Base-by-base conservation (phyloP, 1,140 invertebrate species). In the Macrocentrus cingulum region DNA sequence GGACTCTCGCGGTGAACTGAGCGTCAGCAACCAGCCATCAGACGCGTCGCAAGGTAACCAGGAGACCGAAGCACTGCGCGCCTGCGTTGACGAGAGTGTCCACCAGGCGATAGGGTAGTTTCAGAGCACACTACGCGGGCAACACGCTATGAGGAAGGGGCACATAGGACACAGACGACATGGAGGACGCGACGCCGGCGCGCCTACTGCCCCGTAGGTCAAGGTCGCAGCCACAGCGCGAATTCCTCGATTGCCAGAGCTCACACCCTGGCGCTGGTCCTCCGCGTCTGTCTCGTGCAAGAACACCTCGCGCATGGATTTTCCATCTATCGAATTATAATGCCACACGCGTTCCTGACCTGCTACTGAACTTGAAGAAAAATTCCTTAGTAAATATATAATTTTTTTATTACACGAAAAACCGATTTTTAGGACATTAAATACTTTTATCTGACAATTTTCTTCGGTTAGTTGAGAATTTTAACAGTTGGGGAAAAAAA, bases 141-240 rank as follows among this genome's bases (percentile, higher is more conserved):
- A 44, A 18, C 20, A 15, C 22, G 13, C 44, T 19, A 13, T 18
- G 6, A 51, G 32, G 25, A 36, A 32, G 49, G 49, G 49, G 39
- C 16, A 32, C 36, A 51, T 34, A 20, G 59, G 63, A 57, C 59
- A 58, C 56, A 51, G 36, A 15, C 8, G 13, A 50, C 48, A 42
- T 56, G 19, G 61, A 68, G 67, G 70, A 67, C 66, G 71, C 67
- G 74, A 77, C 74, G 74, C 76, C 74, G 74, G 74, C 76, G 76
- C 74, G 72, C 64, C 65, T 69, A 69, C 66, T 70, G 67, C 68
- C 66, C 65, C 68, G 61, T 76, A 73, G 76, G 75, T 77, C 76
- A 77, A 78, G 76, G 76, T 77, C 68, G 53, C 8, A 60, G 59
- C 49, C 42, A 60, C 53, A 39, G 36, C 23, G 5, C 22, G 42